phyloP scores from a whole-genome alignment of 2,888 invertebrate species.

The Stramonita haemastoma region DNA sequence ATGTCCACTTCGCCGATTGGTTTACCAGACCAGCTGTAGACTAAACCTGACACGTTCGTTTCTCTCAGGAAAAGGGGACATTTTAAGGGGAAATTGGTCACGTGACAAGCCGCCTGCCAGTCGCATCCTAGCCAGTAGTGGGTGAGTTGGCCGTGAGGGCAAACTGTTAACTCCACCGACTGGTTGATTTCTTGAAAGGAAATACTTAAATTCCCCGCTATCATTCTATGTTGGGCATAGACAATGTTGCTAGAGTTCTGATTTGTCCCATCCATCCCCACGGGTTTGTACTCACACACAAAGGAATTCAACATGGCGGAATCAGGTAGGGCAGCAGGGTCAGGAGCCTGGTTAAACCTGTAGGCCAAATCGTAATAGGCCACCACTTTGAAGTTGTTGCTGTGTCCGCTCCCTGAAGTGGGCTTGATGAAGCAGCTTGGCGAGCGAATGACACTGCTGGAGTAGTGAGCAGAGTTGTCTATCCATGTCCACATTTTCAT shows the following conservation, averaged over 20 bases:
- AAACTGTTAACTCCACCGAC: background rate
- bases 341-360: background rate
- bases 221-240: background rate
- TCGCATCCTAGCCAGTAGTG: slow-evolving; percentile 7
- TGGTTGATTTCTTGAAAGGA: background rate
- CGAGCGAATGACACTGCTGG: too few relatives aligned
- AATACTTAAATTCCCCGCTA: background rate
- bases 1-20: background rate
- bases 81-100: background rate
- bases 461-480: background rate
- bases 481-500: background rate
- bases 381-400: background rate
- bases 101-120: slow-evolving; percentile 21
- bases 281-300: background rate
- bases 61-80: background rate
- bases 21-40: too few relatives aligned
- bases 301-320: background rate
- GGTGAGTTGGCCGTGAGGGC: background rate
- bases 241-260: background rate
- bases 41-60: background rate
- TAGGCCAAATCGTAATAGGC: background rate
- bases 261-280: background rate
- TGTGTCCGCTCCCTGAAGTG: too few relatives aligned
- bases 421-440: too few relatives aligned
- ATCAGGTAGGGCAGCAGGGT: background rate